A percentile compares a stretch with the other conserved stretches of the same genome.
Conservation (phyloP, 2,888 invertebrate species). For the Nemapogon koenigi region DNA sequence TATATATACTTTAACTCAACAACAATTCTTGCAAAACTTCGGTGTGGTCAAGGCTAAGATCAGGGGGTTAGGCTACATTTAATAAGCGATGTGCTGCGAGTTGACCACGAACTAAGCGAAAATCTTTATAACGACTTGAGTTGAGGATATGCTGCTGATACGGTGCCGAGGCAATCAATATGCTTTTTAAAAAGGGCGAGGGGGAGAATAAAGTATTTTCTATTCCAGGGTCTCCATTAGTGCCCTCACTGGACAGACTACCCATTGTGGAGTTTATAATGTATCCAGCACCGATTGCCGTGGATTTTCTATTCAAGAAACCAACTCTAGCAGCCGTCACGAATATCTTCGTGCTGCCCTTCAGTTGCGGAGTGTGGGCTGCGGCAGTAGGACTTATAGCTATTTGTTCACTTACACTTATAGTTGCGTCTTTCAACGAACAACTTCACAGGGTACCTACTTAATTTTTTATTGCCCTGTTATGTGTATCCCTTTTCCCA, state of each 20-base stretch:
- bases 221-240: constrained; percentile 13
- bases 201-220: not conserved
- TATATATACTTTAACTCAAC: not conserved
- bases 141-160: too few species aligned
- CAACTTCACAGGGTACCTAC: not conserved
- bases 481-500: too few species aligned
- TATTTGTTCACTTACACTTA: not conserved
- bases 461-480: too few species aligned
- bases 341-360: constrained; percentile 18
- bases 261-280: constrained; percentile 12
- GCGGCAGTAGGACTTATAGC: not conserved
- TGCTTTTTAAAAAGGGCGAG: too few species aligned
- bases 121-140: too few species aligned
- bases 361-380: constrained; percentile 15
- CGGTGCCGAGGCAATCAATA: too few species aligned
- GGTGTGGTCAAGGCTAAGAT: not conserved
- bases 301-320: constrained; percentile 16
- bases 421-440: not conserved
- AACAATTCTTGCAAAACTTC: not conserved
- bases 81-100: too few species aligned
- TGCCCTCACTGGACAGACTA: constrained; percentile 19
- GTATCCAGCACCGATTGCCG: constrained; percentile 12
- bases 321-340: constrained; percentile 16
- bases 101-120: too few species aligned
- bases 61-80: too few species aligned